Evolutionary conservation across 2,888 invertebrate genomes (phyloP), one percentile per base, ranked within the genome.

Genomic region (Cinara cedri): DNA sequence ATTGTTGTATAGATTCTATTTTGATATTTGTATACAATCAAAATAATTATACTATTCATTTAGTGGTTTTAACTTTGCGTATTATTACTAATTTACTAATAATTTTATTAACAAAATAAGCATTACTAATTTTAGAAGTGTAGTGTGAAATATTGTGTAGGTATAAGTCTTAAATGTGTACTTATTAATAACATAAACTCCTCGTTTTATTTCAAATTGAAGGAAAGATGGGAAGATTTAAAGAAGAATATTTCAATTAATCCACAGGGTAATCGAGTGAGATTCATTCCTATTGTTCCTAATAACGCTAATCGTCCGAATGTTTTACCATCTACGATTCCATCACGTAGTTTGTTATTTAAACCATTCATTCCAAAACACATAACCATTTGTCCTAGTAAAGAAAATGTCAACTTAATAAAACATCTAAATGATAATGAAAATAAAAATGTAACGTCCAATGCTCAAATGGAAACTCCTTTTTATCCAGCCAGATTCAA

Each of bases 191-290:
- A 34, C 34, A 34, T 34, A 34, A 34, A 34, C n/a, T 72, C 16
- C 10, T 16, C 1, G n/a, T 54, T 74, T 46, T 16, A 68, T 76
- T 75, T 66, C 19, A 26, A 68, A 78, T 70, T 78, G 16, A 78
- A 78, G 78, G 78, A 62, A 78, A 70, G 60, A n/a, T 78, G 78
- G 78, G 78, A 78, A 78, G 70, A 70, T 70, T 78, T 78, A 62
- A 78, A 78, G 68, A 78, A 78, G 57, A 78, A 60, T 70, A 70
- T 78, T 60, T 78, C 42, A 62, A 70, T 70, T 70, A 78, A 78
- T 42, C 70, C 78, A 51, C 70, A 70, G 51, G 78, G 78, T 60
- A 78, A 78, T 9, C 54, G 78, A 60, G 78, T 78, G 14, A 55
- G 78, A 60, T 78, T 78, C 70, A 49, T 70, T 57, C 78, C 78